Evolutionary conservation across 1,140 invertebrate species (phyloP).

Genomic region (Marisa cornuarietis): DNA sequence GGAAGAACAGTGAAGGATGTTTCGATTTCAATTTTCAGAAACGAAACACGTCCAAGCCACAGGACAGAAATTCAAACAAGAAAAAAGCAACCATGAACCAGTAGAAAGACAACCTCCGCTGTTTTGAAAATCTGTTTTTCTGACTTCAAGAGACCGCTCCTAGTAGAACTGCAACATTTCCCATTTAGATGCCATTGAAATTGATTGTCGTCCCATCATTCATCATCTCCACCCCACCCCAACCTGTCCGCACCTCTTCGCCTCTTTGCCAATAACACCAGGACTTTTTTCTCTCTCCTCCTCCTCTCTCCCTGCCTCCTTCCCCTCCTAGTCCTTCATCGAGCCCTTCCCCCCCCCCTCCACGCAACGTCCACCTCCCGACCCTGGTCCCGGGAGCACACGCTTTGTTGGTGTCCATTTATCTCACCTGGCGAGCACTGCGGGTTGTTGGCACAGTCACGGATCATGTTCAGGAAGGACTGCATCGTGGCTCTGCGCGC

Average conservation of each 20-base stretch:
- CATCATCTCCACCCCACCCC: neutral
- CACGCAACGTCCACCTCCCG: neutral
- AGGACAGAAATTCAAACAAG: too few species aligned
- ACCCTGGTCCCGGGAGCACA: constrained; percentile 5
- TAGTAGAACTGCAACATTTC: too few species aligned
- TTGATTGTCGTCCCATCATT: too few species aligned
- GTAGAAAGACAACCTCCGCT: too few species aligned
- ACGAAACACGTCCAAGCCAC: too few species aligned
- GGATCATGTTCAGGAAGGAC: constrained; percentile 32
- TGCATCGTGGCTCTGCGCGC: constrained; percentile 34
- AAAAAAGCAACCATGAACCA: too few species aligned
- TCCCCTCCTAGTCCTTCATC: neutral
- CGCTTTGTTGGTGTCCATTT: neutral
- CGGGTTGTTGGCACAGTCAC: constrained; percentile 33
- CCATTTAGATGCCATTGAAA: too few species aligned
- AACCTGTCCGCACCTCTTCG: neutral
- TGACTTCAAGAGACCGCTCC: too few species aligned
- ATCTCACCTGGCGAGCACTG: constrained; percentile 39
- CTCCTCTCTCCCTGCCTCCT: neutral
- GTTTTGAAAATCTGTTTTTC: too few species aligned
- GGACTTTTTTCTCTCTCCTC: neutral
- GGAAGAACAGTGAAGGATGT: too few species aligned
- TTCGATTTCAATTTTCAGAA: too few species aligned
- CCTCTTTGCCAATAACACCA: neutral
- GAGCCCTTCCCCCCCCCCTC: neutral